Base-by-base conservation (phyloP, 2,113 vertebrate species). In the Melospiza melodia region DNA sequence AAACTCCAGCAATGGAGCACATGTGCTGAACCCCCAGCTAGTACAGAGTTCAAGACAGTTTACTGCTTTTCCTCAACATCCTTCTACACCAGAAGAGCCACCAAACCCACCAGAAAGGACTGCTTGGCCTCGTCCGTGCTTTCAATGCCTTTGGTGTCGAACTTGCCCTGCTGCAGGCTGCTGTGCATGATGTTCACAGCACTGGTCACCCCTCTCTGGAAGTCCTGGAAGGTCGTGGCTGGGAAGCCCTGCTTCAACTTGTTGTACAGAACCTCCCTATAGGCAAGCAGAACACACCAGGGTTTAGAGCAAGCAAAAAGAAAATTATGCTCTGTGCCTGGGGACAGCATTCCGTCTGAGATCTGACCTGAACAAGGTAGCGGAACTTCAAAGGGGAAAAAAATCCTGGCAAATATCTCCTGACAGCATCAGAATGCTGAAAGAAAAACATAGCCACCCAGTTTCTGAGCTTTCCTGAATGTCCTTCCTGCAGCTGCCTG, bases 111-210 rank as follows among this genome's bases (percentile, higher is more conserved):
- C 99, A 99, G 98, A 89, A 99, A 99, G 19, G 99, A 99, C 55
- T 98, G 98, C 97, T 99, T 99, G 88, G 99, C 99, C 33, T 99
- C 97, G 0, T 99, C 99, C 0, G 98, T 98, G 95, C 99, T 99
- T 97, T 99, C 99, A 15, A 99, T 99, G 97, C 99, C 99, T 93
- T 99, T 98, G 5, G 99, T 99, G 95, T 99, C 99, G 4, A 99
- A 99, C 94, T 99, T 99, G 77, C 99, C 99, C 96, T 99, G 99
- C 97, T 99, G 99, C 30, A 99, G 97, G 96, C 99, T 99, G 99
- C 98, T 99, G 84, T 99, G 99, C 99, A 99, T 99, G 96, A 99
- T 98, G 96, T 98, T 99, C 95, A 99, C 99, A 0, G 99, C 99
- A n/a, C 99, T 99, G 93, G 99, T 99, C 78, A 99, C 99, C 2